A percentile compares a stretch with the other conserved stretches of the same genome.
Evolutionary conservation across 2,888 invertebrate species (phyloP).

Genomic region (Beris chalybata): DNA sequence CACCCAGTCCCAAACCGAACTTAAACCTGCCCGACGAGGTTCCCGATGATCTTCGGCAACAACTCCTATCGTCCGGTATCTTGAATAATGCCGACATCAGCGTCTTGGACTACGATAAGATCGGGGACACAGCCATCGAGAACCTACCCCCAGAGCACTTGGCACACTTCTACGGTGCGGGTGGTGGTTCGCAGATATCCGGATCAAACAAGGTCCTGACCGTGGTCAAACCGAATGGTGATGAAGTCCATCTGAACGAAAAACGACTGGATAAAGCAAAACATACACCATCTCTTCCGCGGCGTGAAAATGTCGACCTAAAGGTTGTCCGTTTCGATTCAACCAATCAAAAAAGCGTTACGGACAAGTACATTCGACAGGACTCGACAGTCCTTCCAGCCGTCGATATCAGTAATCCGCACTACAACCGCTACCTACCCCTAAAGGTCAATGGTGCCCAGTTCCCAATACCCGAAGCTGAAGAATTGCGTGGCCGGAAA

Average conservation of each 20-base stretch:
- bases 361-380: slow-evolving; percentile 70
- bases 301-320: slow-evolving; percentile 72
- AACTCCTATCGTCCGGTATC: slow-evolving; percentile 81
- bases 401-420: slow-evolving; percentile 71
- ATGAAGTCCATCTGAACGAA: slow-evolving; percentile 58
- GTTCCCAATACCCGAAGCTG: slow-evolving; percentile 79
- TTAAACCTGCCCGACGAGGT: slow-evolving; percentile 81
- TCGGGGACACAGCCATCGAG: slow-evolving; percentile 81
- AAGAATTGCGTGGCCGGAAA: slow-evolving; percentile 72
- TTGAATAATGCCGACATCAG: slow-evolving; percentile 86
- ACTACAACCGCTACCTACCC: slow-evolving; percentile 81
- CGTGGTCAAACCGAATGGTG: slow-evolving; percentile 66
- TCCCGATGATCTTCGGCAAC: slow-evolving; percentile 81
- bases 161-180: slow-evolving; percentile 84
- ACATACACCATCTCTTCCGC: slow-evolving; percentile 49
- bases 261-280: slow-evolving; percentile 61
- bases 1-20: slow-evolving; percentile 55
- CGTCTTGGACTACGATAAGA: slow-evolving; percentile 83
- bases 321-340: slow-evolving; percentile 84
- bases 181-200: slow-evolving; percentile 73
- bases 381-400: slow-evolving; percentile 75
- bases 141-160: slow-evolving; percentile 82
- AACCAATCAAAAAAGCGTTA: slow-evolving; percentile 71
- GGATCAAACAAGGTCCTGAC: slow-evolving; percentile 71
- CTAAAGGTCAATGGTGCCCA: slow-evolving; percentile 82